These are phyloP conservation scores for Corella eumyota DNA, from an alignment of 23 tunicate species.

Conservation along the genomic window DNA sequence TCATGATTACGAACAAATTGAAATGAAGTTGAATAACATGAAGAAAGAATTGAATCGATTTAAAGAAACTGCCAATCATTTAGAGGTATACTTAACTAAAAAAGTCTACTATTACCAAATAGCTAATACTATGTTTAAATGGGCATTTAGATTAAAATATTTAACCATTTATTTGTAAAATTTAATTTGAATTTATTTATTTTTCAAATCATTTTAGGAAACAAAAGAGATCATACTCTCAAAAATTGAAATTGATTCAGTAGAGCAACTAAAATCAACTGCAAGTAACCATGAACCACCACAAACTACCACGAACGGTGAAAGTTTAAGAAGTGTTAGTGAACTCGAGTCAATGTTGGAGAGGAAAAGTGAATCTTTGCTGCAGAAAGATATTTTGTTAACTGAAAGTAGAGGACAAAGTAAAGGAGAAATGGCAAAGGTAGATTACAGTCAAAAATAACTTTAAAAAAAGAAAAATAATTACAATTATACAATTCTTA, in stretches of 20 bases:
- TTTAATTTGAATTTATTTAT: no score
- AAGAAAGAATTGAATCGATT: conserved; percentile 30
- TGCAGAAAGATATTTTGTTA: conserved; percentile 50
- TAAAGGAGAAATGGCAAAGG: not conserved
- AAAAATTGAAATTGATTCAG: conserved; percentile 13
- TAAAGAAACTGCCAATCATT: conserved; percentile 30
- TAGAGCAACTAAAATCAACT: no score
- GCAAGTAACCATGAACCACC: no score
- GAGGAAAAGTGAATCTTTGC: conserved; percentile 37
- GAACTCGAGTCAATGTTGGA: conserved; percentile 15
- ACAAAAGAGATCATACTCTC: conserved; percentile 27
- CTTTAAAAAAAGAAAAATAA: no score
- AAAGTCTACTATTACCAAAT: no score
- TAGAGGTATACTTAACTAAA: conserved; percentile 66
- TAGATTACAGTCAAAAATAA: no score
- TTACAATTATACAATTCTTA: no score
- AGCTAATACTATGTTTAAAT: no score
- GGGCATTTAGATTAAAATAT: not conserved
- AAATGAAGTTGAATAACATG: conserved; percentile 35
- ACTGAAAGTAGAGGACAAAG: conserved; percentile 8
- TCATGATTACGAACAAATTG: conserved; percentile 77
- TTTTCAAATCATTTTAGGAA: not conserved
- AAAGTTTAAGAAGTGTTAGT: no score
- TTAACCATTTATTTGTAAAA: not conserved
- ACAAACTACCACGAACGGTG: no score